These are phyloP conservation scores for Notodonta dromedarius DNA, from an alignment of 2,888 invertebrate genomes.

Conservation along the genomic window DNA sequence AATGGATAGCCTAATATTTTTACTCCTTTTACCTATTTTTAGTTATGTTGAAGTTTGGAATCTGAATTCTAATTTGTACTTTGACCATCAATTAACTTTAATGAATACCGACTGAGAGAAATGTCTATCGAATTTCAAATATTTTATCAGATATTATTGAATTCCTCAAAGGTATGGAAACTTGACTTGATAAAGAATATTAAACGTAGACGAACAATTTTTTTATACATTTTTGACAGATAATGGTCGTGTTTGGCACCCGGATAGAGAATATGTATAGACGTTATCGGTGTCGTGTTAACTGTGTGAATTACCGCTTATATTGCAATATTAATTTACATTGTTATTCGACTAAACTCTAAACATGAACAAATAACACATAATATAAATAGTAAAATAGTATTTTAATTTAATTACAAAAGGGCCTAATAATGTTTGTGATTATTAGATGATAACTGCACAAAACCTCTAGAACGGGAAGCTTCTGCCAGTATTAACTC, in stretches of 20 bases:
- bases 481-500: conserved; percentile 55
- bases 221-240: too few species aligned
- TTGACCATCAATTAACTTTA: conserved; percentile 8
- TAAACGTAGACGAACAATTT: too few species aligned
- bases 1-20: not conserved
- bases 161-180: not conserved
- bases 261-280: too few species aligned
- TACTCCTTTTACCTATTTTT: not conserved
- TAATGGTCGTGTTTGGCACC: too few species aligned
- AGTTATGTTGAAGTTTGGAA: conserved; percentile 2
- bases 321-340: too few species aligned
- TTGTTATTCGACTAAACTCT: too few species aligned
- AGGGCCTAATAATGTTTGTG: not conserved
- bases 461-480: conserved; percentile 47
- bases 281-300: too few species aligned
- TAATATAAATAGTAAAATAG: too few species aligned
- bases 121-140: not conserved
- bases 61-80: conserved; percentile 9
- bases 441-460: not conserved
- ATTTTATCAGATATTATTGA: conserved; percentile 1
- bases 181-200: too few species aligned
- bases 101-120: not conserved
- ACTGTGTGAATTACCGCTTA: too few species aligned
- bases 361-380: too few species aligned
- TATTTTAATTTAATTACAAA: too few species aligned